Conservation (phyloP, 2,888 invertebrate species). For the Ischnura elegans region DNA sequence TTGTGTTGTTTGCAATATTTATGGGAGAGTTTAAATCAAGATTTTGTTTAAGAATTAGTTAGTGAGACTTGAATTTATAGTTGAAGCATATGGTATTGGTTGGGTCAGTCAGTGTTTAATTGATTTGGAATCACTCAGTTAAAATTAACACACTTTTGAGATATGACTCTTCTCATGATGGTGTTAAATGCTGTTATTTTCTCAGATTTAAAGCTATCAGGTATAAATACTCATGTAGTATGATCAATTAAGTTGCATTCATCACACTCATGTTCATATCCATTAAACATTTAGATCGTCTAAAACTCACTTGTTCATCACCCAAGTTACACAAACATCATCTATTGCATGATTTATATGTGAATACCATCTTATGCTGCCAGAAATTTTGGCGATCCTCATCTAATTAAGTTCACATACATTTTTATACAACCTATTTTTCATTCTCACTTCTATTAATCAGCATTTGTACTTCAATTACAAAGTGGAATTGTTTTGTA, state of each 20-base stretch:
- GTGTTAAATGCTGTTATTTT: background rate
- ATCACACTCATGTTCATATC: background rate
- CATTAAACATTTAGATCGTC: background rate
- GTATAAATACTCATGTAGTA: background rate
- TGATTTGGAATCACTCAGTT: background rate
- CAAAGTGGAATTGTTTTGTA: background rate
- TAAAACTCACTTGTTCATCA: background rate
- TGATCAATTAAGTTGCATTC: background rate
- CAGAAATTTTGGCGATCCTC: background rate
- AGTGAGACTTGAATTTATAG: too few species aligned
- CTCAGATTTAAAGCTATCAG: background rate
- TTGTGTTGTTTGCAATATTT: too few species aligned
- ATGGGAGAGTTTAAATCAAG: too few species aligned
- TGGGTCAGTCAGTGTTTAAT: background rate
- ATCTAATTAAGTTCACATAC: too few species aligned
- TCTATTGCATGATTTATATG: background rate
- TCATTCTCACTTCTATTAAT: background rate
- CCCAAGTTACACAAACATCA: background rate
- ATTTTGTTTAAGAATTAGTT: too few species aligned
- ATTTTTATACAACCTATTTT: background rate
- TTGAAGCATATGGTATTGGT: too few species aligned
- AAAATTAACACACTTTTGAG: too few species aligned
- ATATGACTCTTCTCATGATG: too few species aligned
- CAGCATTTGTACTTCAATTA: background rate
- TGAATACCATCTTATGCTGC: background rate